Percentiles rank a stretch among this genome's conserved stretches.
phyloP scores from a whole-genome alignment of 1,140 invertebrate genomes.

The Bombus superbus region DNA sequence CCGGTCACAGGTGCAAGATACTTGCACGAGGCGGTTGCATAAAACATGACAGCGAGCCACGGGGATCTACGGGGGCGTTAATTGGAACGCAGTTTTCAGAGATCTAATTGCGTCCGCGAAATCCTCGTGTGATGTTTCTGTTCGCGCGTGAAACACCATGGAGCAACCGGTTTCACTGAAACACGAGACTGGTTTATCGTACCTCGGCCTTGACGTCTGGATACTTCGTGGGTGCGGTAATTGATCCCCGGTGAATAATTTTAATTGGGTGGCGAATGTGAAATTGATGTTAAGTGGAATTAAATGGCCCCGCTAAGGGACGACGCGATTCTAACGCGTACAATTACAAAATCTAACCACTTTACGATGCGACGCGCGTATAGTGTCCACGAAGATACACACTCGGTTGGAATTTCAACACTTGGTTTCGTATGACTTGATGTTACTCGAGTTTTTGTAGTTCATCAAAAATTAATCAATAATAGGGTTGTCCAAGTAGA shows the following conservation, averaged over 20 bases:
- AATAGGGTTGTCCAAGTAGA: background rate
- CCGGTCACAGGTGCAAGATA: conserved; percentile 17
- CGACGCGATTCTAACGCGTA: background rate
- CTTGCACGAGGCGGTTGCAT: conserved; percentile 31
- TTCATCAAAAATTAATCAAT: background rate
- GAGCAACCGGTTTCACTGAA: conserved; percentile 33
- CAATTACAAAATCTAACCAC: background rate
- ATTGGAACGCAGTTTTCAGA: conserved; percentile 50
- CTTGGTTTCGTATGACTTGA: background rate
- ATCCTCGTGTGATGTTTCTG: conserved; percentile 16
- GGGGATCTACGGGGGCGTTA: conserved; percentile 37
- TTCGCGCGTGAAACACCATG: background rate
- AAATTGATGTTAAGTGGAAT: conserved; percentile 35
- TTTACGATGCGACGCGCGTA: background rate
- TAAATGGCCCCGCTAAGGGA: background rate
- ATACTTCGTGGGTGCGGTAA: conserved; percentile 23
- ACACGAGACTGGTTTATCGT: conserved; percentile 27
- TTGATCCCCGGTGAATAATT: conserved; percentile 33
- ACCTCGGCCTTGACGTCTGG: conserved; percentile 8
- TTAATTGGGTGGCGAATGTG: conserved; percentile 36
- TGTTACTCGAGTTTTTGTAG: background rate
- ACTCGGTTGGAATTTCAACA: background rate
- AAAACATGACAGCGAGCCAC: conserved; percentile 23
- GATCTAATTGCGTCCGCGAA: conserved; percentile 43
- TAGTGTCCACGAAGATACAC: too few relatives aligned